phyloP scores from a whole-genome alignment of 2,113 vertebrate species.

The Thryonomys swinderianus region DNA sequence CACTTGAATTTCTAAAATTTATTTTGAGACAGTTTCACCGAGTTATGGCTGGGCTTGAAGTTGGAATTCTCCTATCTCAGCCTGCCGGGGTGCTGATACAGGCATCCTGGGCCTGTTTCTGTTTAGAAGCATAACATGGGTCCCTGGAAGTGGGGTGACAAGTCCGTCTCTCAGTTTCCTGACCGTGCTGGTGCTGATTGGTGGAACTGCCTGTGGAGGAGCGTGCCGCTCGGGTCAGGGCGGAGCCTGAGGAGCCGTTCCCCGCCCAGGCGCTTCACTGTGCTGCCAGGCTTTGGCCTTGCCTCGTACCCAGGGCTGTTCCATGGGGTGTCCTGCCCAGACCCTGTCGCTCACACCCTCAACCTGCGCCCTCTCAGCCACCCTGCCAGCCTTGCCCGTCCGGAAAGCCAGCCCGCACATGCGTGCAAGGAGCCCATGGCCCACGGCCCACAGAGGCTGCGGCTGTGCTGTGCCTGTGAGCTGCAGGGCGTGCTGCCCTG shows the following conservation, averaged over 20 bases:
- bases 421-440: background rate
- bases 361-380: too few relatives aligned
- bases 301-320: too few relatives aligned
- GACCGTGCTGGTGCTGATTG: background rate
- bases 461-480: background rate
- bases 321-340: too few relatives aligned
- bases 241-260: too few relatives aligned
- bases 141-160: background rate
- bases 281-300: too few relatives aligned
- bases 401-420: too few relatives aligned
- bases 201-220: background rate
- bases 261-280: too few relatives aligned
- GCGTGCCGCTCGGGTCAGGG: background rate
- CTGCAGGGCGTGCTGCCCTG: background rate
- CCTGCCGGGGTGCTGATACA: background rate
- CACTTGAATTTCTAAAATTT: background rate
- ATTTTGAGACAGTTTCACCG: background rate
- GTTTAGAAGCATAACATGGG: background rate
- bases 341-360: too few relatives aligned
- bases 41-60: background rate
- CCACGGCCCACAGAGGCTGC: background rate
- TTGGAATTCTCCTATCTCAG: background rate
- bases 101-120: background rate
- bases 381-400: too few relatives aligned
- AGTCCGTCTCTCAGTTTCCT: background rate